phyloP scores from a whole-genome alignment of 2,797 vertebrate species.

The Helicolenus hilgendorfi region DNA sequence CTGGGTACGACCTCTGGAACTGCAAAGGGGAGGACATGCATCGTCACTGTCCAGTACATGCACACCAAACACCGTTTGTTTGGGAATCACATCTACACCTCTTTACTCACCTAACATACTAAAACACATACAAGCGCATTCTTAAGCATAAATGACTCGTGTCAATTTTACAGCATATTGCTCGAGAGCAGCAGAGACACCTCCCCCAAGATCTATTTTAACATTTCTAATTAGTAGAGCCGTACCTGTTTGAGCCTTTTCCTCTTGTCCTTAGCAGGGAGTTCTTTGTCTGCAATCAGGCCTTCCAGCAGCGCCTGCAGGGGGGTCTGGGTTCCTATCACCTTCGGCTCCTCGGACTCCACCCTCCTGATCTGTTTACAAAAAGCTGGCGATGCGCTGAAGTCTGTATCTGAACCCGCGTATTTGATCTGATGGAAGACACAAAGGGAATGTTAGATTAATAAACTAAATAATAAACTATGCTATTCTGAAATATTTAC shows the following conservation, averaged over 20 bases:
- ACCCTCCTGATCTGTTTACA: slow-evolving; percentile 92
- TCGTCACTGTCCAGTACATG: neutral
- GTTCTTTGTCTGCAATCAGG: slow-evolving; percentile 92
- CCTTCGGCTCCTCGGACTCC: slow-evolving; percentile 93
- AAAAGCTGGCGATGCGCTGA: slow-evolving; percentile 89
- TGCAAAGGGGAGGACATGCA: slow-evolving; percentile 59
- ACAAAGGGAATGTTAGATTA: neutral
- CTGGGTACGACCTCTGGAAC: slow-evolving; percentile 97
- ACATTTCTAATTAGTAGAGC: neutral
- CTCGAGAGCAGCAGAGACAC: neutral
- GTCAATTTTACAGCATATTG: neutral
- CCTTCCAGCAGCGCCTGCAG: slow-evolving; percentile 93
- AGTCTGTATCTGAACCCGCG: slow-evolving; percentile 92
- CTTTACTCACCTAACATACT: no score
- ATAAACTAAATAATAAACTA: no score
- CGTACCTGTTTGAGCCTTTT: slow-evolving; percentile 96
- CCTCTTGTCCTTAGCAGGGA: slow-evolving; percentile 95
- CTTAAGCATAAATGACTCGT: neutral
- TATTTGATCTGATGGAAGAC: slow-evolving; percentile 93
- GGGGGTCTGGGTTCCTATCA: slow-evolving; percentile 90
- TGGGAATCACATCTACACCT: no score
- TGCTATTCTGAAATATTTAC: neutral
- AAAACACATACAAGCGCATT: neutral
- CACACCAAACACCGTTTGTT: neutral
- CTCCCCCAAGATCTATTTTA: neutral